Evolutionary conservation across 2,113 vertebrate genomes (phyloP), one percentile per base, ranked within the genome.

Genomic region (Pelodiscus sinensis): DNA sequence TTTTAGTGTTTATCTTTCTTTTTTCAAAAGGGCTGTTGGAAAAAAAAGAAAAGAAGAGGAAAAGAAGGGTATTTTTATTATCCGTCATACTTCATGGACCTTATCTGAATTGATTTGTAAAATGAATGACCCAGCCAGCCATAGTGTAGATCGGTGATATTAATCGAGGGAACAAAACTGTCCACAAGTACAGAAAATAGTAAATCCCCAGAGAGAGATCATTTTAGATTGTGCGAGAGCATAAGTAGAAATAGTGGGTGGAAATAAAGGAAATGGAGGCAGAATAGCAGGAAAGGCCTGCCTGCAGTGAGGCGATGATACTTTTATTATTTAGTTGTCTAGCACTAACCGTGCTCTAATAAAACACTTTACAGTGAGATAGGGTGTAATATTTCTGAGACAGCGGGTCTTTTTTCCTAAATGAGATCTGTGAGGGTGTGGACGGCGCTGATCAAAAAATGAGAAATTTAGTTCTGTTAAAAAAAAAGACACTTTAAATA

Each of bases 271-370:
- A 73, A 38, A 38, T 22, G 73, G 84, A 94, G 58, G 21, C 52
- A 84, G 78, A 93, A 62, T 81, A 55, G 1, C 78, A 93, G 31
- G 65, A 79, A 68, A 86, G 86, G 13, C 9, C 89, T 90, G 87
- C 19, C 24, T 25, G 22, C 38, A 75, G 22, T 50, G 24, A 50
- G 38, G 6, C 25, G 21, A 22, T 25, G 65, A 24, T 25, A 22
- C 22, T 77, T 44, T 77, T 15, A 44, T 77, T 44, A 15, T 24
- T 77, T 50, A 73, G 22, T 38, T 22, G 10, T 73, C 19, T 38
- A 73, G 9, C 21, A 38, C 35, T 73, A 24, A 14, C 38, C 24
- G 6, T 6, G 12, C 7, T 27, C 9, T 71, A 25, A 77, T 54
- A 82, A 51, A 16, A 24, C 84, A 54, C 56, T 87, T 85, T 68